A percentile compares a stretch with the other conserved stretches of the same genome.
These are phyloP conservation scores for Argyrosomus japonicus DNA, from an alignment of 2,113 vertebrate species.

Conservation along the genomic window DNA sequence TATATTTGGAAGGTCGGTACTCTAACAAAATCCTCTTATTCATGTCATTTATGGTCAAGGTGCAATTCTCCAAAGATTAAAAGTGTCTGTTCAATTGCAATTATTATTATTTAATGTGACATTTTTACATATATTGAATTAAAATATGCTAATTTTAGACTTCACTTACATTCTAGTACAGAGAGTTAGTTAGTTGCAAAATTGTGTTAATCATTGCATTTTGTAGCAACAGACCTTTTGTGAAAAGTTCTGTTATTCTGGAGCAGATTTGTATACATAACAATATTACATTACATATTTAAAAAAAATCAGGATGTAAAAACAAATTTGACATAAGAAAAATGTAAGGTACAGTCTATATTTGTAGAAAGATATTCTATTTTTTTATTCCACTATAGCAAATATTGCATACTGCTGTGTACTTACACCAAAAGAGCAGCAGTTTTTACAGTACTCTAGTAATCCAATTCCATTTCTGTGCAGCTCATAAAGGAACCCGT, in stretches of 20 bases:
- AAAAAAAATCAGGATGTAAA: neutral
- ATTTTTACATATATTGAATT: neutral
- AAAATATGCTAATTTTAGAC: neutral
- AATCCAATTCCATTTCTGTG: slow-evolving; percentile 22
- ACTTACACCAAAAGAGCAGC: slow-evolving; percentile 17
- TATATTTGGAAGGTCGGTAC: slow-evolving; percentile 21
- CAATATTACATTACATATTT: neutral
- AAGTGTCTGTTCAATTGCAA: neutral
- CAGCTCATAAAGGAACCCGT: slow-evolving; percentile 47
- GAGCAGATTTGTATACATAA: neutral
- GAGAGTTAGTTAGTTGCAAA: neutral
- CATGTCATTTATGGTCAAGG: neutral
- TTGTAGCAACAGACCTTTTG: neutral
- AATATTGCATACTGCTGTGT: neutral
- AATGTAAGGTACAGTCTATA: neutral
- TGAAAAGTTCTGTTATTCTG: neutral
- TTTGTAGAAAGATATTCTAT: neutral
- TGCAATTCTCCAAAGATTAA: neutral
- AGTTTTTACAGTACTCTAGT: neutral
- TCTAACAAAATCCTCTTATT: neutral
- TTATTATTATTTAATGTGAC: neutral
- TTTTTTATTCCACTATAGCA: neutral
- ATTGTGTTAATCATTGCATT: neutral
- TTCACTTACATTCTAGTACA: neutral
- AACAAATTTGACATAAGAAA: no score